Evolutionary conservation across 1,140 invertebrate genomes (phyloP).

Genomic region (Hyphantria cunea): DNA sequence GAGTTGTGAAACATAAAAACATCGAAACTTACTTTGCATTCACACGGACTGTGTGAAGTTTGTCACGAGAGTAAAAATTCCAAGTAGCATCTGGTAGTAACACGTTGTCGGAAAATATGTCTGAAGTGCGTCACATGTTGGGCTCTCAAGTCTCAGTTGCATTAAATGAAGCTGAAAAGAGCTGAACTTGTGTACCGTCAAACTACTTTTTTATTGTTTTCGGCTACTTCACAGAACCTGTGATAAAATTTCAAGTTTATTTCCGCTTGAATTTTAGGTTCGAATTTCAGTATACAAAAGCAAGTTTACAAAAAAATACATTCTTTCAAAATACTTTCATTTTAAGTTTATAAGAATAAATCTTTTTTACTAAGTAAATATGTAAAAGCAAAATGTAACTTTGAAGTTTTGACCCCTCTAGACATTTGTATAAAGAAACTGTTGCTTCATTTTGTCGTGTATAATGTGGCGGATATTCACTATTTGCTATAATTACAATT

Average conservation of each 20-base stretch:
- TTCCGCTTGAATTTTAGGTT: neutral
- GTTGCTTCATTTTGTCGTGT: no score
- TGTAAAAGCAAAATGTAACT: no score
- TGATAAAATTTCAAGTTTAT: neutral
- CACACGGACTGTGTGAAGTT: constrained; percentile 28
- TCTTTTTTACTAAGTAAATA: no score
- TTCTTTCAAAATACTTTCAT: no score
- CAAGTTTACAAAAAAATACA: no score
- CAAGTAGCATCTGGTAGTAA: constrained; percentile 21
- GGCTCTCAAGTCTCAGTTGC: constrained; percentile 23
- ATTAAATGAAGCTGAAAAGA: constrained; percentile 14
- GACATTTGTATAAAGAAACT: no score
- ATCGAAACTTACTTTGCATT: constrained; percentile 24
- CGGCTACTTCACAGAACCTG: neutral
- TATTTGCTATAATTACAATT: no score
- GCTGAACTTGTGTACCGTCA: neutral
- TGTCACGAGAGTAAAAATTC: constrained; percentile 3
- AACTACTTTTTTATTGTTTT: constrained; percentile 23
- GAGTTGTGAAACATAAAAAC: constrained; percentile 8
- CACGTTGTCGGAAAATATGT: constrained; percentile 22
- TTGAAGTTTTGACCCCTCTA: no score
- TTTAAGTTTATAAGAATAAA: no score
- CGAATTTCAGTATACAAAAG: no score
- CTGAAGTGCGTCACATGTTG: constrained; percentile 19
- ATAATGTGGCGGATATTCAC: no score